Evolutionary conservation across 2,113 vertebrate species (phyloP).

Genomic region (Pristiophorus japonicus): DNA sequence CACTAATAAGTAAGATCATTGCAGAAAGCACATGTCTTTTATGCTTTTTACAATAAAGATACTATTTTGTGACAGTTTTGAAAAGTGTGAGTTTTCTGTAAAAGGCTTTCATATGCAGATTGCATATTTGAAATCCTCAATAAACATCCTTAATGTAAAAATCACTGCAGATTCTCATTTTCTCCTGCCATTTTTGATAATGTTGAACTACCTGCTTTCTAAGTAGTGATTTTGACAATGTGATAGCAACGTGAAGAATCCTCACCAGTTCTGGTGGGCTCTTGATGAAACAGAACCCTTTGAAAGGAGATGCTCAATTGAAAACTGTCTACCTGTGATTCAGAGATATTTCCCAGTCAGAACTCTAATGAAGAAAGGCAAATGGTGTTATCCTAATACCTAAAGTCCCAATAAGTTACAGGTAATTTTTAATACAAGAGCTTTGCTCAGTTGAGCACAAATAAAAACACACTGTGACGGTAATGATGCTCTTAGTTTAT

Average conservation of each 20-base stretch:
- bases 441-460: slow-evolving; percentile 31
- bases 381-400: not conserved
- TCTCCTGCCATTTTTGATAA: slow-evolving; percentile 26
- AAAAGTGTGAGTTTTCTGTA: not conserved
- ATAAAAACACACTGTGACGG: slow-evolving; percentile 9
- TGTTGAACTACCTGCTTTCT: slow-evolving; percentile 13
- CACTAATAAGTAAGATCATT: not conserved
- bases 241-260: not conserved
- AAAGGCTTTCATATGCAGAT: slow-evolving; percentile 21
- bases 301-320: slow-evolving; percentile 24
- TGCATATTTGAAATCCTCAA: slow-evolving; percentile 18
- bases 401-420: not conserved
- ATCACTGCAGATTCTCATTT: slow-evolving; percentile 7
- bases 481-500: slow-evolving; percentile 33
- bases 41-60: slow-evolving; percentile 24
- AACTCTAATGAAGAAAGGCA: slow-evolving; percentile 23
- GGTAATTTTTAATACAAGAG: slow-evolving; percentile 27
- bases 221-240: slow-evolving; percentile 17
- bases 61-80: not conserved
- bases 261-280: not conserved
- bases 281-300: not conserved
- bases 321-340: not conserved
- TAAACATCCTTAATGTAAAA: slow-evolving; percentile 19
- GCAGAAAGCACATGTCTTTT: slow-evolving; percentile 16
- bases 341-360: slow-evolving; percentile 22